Base-by-base conservation (phyloP, 2,113 vertebrate genomes). In the Corythoichthys haematopterus region DNA sequence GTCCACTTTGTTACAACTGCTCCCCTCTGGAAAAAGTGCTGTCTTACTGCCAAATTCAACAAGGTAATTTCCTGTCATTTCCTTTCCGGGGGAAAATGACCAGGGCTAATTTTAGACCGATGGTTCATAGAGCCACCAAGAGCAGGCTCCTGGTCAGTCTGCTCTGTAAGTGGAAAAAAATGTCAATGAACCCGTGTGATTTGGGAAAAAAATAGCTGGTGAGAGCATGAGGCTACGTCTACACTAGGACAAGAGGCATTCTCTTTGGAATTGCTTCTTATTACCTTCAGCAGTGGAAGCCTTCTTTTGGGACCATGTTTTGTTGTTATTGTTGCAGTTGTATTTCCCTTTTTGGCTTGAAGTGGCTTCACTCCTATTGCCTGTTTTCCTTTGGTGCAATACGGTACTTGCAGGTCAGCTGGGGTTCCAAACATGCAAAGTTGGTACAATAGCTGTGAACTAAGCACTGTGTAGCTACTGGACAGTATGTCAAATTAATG, bases 11-110 rank as follows among this genome's bases (percentile, higher is more conserved):
- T 7, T 69, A 47, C 53, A 67, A 65, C 68, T 61, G 48, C 63
- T n/a, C n/a, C 75, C 59, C 66, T 74, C 68, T 76, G 80, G 80
- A 87, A 84, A 88, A 90, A 88, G 86, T 85, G 75, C 80, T 78
- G 89, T 90, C 88, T 85, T 85, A 75, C 80, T 79, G 90, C 91
- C 90, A 91, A 89, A 74, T 86, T 76, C 89, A 88, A 91, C 89
- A 90, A 84, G 88, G 20, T 28, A 28, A 28, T 28, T 28, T 28
- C 20, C 20, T 28, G 82, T 83, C 70, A 87, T 87, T 91, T 92
- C 87, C 91, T 90, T 84, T 78, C 53, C 76, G 70, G 83, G 84
- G 74, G 78, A 83, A 84, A 86, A 80, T 77, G 77, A 84, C 73
- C 69, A 57, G 79, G 57, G 86, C 86, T 90, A 89, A 91, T 83